Conservation (phyloP, 2,797 vertebrate species). For the Tamandua tetradactyla region DNA sequence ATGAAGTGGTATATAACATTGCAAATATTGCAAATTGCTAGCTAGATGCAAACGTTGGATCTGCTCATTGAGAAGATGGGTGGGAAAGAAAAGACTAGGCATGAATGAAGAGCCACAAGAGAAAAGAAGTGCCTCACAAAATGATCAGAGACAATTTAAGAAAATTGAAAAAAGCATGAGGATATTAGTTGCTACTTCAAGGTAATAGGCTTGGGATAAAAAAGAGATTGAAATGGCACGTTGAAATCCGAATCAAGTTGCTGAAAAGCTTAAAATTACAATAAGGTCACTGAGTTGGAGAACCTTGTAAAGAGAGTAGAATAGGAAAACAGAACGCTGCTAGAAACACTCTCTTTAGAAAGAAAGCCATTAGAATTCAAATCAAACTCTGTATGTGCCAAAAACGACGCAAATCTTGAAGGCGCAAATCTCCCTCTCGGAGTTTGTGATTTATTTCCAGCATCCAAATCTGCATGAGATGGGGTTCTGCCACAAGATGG, state of each 20-base stretch:
- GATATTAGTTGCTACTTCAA: conserved; percentile 48
- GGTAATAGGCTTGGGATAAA: conserved; percentile 41
- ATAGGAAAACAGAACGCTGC: conserved; percentile 75
- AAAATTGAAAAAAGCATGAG: conserved; percentile 34
- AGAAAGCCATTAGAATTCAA: conserved; percentile 63
- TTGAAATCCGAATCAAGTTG: not conserved
- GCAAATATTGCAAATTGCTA: not conserved
- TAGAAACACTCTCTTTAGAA: conserved; percentile 68
- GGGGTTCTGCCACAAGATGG: conserved; percentile 47
- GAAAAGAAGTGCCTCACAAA: conserved; percentile 51
- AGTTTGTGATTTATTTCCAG: conserved; percentile 70
- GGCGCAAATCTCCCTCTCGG: conserved; percentile 71
- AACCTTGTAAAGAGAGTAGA: conserved; percentile 73
- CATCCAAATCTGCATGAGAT: conserved; percentile 69
- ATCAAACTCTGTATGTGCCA: not conserved
- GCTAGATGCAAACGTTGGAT: not conserved
- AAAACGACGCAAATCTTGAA: conserved; percentile 48
- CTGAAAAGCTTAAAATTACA: conserved; percentile 39
- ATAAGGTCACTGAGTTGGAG: conserved; percentile 59
- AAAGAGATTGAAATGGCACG: conserved; percentile 40
- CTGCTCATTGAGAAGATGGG: conserved; percentile 34
- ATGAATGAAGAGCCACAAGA: conserved; percentile 66
- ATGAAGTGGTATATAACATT: not conserved
- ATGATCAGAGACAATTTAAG: conserved; percentile 36
- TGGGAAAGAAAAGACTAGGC: conserved; percentile 53